Percentiles rank a stretch among this genome's conserved stretches.
Conservation (phyloP, 2,888 invertebrate species). For the Nephrotoma flavescens region DNA sequence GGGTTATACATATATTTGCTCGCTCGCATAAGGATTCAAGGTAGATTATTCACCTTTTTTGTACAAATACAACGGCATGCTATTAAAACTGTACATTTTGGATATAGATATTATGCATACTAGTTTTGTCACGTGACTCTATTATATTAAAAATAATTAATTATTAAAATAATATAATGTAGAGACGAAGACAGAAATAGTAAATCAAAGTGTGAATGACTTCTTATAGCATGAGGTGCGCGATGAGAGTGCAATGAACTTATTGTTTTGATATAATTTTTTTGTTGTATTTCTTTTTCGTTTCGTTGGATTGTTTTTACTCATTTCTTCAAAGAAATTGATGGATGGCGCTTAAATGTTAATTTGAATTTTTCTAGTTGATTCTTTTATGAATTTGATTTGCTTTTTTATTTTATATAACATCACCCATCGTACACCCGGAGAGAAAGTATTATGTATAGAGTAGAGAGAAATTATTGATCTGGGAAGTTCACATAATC, state of each 20-base stretch:
- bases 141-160: not conserved
- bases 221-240: not conserved
- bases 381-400: not conserved
- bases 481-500: not conserved
- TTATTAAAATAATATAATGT: not conserved
- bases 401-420: not conserved
- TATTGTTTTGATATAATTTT: not conserved
- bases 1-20: not conserved
- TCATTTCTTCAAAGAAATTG: not conserved
- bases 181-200: not conserved
- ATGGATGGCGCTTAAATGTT: not conserved
- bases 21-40: not conserved
- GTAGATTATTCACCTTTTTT: not conserved
- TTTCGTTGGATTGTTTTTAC: not conserved
- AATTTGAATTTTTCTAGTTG: not conserved
- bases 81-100: not conserved
- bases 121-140: not conserved
- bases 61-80: not conserved
- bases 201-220: not conserved
- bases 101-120: not conserved
- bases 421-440: not conserved
- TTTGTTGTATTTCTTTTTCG: not conserved
- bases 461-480: not conserved
- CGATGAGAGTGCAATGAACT: not conserved
- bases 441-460: not conserved